Conservation (phyloP, 30 jellyfish, hydroid and myxozoan genomes). For the Rhopilema esculentum region DNA sequence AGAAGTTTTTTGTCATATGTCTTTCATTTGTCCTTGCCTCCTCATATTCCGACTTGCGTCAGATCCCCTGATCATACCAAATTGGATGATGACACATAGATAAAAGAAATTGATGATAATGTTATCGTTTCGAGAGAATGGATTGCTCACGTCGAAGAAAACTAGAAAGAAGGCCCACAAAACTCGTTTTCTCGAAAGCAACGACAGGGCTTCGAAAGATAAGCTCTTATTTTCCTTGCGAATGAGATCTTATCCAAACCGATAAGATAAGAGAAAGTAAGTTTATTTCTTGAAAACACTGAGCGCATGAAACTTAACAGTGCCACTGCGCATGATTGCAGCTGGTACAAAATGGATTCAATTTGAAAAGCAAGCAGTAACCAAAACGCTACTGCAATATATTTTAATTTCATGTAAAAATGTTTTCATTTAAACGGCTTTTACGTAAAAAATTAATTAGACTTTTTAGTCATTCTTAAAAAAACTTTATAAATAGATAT, state of each 20-base stretch:
- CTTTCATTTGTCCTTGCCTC: too few relatives aligned
- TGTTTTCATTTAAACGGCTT: too few relatives aligned
- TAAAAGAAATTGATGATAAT: background rate
- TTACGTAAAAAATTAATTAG: too few relatives aligned
- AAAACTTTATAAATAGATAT: too few relatives aligned
- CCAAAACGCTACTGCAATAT: too few relatives aligned
- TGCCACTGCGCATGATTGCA: background rate
- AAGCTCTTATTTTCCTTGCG: background rate
- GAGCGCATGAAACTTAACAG: background rate
- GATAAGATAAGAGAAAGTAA: background rate
- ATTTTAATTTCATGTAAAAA: too few relatives aligned
- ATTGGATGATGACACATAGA: too few relatives aligned
- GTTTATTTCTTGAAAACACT: background rate
- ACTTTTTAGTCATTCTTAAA: too few relatives aligned
- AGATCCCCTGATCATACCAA: too few relatives aligned
- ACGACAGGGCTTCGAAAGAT: background rate
- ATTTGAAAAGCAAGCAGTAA: too few relatives aligned
- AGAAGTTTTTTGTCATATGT: too few relatives aligned
- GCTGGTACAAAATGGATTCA: background rate
- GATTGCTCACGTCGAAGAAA: background rate
- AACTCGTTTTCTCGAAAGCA: background rate
- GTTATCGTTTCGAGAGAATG: background rate
- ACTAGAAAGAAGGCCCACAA: background rate
- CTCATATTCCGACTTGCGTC: too few relatives aligned
- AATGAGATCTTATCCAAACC: background rate